Conservation (phyloP, 2,113 vertebrate genomes). For the Bufo bufo region DNA sequence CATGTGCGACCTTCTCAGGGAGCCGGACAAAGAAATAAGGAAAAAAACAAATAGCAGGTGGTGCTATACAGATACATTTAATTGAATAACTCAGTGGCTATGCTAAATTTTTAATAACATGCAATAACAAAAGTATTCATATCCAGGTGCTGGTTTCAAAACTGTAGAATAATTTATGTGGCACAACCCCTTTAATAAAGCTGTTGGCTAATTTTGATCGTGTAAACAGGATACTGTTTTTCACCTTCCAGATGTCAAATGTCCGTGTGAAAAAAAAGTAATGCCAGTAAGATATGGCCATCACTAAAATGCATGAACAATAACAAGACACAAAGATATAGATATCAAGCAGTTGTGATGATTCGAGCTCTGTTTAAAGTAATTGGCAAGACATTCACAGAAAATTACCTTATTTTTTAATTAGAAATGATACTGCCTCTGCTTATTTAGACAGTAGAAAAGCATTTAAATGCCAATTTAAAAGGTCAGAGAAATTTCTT, state of each 20-base stretch:
- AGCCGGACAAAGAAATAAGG: no score
- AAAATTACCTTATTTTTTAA: conserved; percentile 41
- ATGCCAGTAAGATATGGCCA: background rate
- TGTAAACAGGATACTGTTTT: background rate
- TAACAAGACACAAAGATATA: background rate
- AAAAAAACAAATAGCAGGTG: no score
- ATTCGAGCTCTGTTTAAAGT: background rate
- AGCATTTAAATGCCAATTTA: conserved; percentile 50
- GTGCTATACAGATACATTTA: no score
- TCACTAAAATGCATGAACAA: background rate
- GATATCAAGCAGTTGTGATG: background rate
- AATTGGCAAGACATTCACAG: conserved; percentile 22
- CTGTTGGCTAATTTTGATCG: background rate
- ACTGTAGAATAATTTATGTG: no score
- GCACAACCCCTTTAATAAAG: background rate
- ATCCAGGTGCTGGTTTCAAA: no score
- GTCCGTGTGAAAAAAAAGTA: background rate
- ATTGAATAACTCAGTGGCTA: no score
- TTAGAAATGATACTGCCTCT: conserved; percentile 41
- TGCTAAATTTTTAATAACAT: no score
- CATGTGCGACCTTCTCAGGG: no score
- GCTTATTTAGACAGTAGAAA: conserved; percentile 50
- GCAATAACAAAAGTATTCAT: no score
- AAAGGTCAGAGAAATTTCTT: conserved; percentile 61
- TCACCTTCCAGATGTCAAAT: background rate